phyloP scores from a whole-genome alignment of 1,140 invertebrate species.

The Drosophila pruinosa region DNA sequence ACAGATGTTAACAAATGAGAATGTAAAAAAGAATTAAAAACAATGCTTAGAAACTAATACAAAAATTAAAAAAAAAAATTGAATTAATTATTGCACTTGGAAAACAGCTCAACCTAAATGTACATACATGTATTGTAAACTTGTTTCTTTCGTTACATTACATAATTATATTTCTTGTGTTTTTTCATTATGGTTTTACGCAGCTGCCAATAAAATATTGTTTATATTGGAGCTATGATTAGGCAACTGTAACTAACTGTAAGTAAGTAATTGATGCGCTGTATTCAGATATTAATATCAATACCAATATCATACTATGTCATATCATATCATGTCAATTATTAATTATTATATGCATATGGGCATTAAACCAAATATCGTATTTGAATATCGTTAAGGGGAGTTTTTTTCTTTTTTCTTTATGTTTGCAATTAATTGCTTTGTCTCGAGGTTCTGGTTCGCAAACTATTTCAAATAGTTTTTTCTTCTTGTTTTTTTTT shows the following conservation, averaged over 20 bases:
- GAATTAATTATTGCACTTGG: constrained; percentile 50
- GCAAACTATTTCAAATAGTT: constrained; percentile 53
- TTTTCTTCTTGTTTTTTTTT: constrained; percentile 45
- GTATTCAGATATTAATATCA: constrained; percentile 27
- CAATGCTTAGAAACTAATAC: constrained; percentile 33
- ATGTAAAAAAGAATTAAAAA: constrained; percentile 11
- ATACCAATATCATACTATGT: constrained; percentile 16
- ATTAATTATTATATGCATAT: not conserved
- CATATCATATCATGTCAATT: constrained; percentile 8
- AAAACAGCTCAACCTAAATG: constrained; percentile 35
- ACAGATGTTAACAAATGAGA: constrained; percentile 24
- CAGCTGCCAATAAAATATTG: constrained; percentile 7
- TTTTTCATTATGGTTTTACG: not conserved
- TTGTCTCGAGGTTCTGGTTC: constrained; percentile 43
- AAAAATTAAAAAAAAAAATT: constrained; percentile 25
- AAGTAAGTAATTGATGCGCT: constrained; percentile 44
- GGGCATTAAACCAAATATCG: constrained; percentile 32
- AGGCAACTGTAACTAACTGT: not conserved
- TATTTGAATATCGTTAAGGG: constrained; percentile 40
- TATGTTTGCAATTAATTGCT: constrained; percentile 35
- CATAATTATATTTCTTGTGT: not conserved
- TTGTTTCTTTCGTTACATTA: not conserved
- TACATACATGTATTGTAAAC: not conserved
- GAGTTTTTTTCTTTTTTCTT: no score
- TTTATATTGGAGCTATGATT: not conserved